Conservation (phyloP, 2,113 vertebrate species). For the Craseonycteris thonglongyai region DNA sequence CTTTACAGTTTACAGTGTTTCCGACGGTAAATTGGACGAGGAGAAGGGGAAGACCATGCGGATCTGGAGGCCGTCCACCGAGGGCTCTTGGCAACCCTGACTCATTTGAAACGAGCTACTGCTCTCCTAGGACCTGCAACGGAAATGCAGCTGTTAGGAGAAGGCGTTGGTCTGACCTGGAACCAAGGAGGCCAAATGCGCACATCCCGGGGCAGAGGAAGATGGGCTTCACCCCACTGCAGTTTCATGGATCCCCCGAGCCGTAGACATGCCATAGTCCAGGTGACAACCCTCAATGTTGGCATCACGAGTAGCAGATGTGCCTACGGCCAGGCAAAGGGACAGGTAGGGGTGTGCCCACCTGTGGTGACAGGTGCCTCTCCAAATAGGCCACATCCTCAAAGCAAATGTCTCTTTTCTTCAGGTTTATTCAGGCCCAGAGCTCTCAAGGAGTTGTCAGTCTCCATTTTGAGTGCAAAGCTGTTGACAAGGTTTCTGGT, state of each 20-base stretch:
- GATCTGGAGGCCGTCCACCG: neutral
- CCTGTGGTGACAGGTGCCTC: neutral
- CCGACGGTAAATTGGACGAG: neutral
- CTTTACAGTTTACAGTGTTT: neutral
- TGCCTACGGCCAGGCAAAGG: neutral
- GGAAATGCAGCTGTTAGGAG: neutral
- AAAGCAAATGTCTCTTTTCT: neutral
- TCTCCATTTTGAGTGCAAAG: neutral
- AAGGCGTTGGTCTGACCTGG: neutral
- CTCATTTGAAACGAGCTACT: neutral
- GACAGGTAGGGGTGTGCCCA: rapidly evolving
- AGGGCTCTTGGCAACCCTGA: neutral
- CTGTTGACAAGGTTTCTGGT: neutral
- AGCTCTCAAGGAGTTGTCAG: neutral
- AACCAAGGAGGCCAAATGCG: neutral
- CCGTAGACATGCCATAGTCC: neutral
- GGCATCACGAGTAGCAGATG: neutral
- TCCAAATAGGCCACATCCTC: neutral
- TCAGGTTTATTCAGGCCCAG: neutral
- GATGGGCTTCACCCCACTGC: neutral
- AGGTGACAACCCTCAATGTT: neutral
- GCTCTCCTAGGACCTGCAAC: neutral
- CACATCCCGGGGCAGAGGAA: neutral
- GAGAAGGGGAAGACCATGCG: neutral
- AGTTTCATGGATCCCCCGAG: neutral